Evolutionary conservation across 2,797 vertebrate species (phyloP).

Genomic region (Syngnathus acus): DNA sequence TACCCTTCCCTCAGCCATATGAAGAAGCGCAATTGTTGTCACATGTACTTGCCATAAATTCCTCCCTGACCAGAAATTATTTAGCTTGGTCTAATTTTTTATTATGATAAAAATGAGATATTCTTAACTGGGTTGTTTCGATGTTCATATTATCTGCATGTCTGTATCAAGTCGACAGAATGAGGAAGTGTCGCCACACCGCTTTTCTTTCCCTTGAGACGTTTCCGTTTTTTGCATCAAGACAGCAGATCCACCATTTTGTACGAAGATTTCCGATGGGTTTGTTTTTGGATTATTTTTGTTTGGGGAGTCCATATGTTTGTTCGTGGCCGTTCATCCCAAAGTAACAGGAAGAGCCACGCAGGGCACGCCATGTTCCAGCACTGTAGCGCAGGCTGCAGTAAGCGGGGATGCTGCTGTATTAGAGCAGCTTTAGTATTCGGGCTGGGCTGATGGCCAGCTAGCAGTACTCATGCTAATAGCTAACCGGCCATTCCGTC

Average conservation of each 20-base stretch:
- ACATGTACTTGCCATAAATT: too few relatives aligned
- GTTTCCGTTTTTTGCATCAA: constrained; percentile 22
- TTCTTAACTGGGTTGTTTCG: neutral
- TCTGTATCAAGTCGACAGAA: constrained; percentile 19
- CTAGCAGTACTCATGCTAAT: constrained; percentile 19
- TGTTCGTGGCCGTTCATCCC: constrained; percentile 26
- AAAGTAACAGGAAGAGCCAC: constrained; percentile 14
- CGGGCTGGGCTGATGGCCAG: constrained; percentile 30
- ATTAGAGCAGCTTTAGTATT: constrained; percentile 39
- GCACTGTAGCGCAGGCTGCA: constrained; percentile 20
- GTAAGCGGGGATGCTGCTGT: constrained; percentile 23
- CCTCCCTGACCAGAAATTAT: too few relatives aligned
- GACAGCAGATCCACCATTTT: neutral
- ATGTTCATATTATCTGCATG: constrained; percentile 5
- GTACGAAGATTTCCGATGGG: neutral
- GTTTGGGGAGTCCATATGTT: constrained; percentile 11
- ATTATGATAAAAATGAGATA: neutral
- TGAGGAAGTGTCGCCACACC: constrained; percentile 42
- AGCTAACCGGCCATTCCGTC: constrained; percentile 19
- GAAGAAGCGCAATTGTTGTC: too few relatives aligned
- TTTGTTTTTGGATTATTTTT: constrained; percentile 11
- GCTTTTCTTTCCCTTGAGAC: constrained; percentile 33
- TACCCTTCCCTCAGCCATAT: neutral
- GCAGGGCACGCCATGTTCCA: constrained; percentile 17
- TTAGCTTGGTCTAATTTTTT: neutral